phyloP scores from a whole-genome alignment of 2,113 vertebrate genomes.

The Theropithecus gelada region DNA sequence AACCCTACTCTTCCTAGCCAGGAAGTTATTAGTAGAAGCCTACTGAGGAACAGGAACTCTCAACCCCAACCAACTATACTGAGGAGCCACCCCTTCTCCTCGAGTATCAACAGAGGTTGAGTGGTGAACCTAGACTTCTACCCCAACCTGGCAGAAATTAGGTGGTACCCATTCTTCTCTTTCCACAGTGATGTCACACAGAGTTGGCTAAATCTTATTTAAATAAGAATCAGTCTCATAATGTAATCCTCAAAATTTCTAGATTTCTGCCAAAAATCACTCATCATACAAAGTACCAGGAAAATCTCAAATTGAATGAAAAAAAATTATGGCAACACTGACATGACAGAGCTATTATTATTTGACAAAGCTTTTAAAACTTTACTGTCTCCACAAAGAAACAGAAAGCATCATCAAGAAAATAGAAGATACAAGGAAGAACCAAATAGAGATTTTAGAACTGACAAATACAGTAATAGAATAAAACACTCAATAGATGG shows the following conservation, averaged over 20 bases:
- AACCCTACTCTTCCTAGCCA: background rate
- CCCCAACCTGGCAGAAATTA: background rate
- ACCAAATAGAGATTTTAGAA: background rate
- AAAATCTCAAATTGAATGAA: background rate
- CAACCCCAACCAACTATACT: background rate
- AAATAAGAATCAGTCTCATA: background rate
- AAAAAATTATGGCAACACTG: background rate
- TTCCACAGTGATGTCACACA: background rate
- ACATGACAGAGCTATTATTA: background rate
- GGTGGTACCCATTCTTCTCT: background rate
- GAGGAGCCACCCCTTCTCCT: background rate
- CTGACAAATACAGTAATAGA: background rate
- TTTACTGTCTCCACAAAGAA: background rate
- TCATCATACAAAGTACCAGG: background rate
- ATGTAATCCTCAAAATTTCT: background rate
- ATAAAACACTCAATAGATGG: background rate
- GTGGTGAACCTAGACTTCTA: background rate
- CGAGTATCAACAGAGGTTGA: background rate
- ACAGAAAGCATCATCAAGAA: background rate
- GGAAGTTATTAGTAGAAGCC: background rate
- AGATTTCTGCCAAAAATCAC: background rate
- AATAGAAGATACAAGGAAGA: background rate
- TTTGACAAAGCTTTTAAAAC: background rate
- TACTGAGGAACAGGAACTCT: background rate
- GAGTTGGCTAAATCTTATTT: background rate